Conservation (phyloP, 2,113 vertebrate species). For the Furnarius figulus region DNA sequence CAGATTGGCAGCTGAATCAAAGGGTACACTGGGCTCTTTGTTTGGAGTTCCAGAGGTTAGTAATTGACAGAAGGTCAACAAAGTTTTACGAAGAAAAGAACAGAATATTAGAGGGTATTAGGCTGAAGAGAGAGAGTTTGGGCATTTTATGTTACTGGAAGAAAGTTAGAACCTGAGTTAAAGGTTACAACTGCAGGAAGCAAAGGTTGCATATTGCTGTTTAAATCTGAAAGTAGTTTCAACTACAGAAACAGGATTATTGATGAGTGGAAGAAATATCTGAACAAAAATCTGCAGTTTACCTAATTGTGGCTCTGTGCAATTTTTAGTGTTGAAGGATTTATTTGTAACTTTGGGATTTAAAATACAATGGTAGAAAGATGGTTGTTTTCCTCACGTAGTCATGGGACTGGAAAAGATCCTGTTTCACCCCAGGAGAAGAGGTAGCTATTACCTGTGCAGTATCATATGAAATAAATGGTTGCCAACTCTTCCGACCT, state of each 20-base stretch:
- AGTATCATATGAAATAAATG: not conserved
- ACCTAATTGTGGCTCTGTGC: not conserved
- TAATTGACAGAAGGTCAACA: constrained; percentile 65
- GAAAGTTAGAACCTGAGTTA: not conserved
- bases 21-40: constrained; percentile 76
- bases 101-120: constrained; percentile 52
- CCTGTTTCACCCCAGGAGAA: not conserved
- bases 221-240: constrained; percentile 21
- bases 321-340: not conserved
- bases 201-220: not conserved
- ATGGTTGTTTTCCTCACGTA: not conserved
- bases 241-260: not conserved
- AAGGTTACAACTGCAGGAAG: not conserved
- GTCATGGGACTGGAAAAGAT: not conserved
- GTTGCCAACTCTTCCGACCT: not conserved
- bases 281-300: not conserved
- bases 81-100: constrained; percentile 69
- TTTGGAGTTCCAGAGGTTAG: constrained; percentile 61
- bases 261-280: not conserved
- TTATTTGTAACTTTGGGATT: not conserved
- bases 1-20: constrained; percentile 77
- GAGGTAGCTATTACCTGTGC: not conserved
- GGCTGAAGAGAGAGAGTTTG: constrained; percentile 11
- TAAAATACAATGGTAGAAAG: not conserved
- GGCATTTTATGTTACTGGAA: constrained; percentile 33